Conservation (phyloP, 2,113 vertebrate genomes). For the Caretta caretta region DNA sequence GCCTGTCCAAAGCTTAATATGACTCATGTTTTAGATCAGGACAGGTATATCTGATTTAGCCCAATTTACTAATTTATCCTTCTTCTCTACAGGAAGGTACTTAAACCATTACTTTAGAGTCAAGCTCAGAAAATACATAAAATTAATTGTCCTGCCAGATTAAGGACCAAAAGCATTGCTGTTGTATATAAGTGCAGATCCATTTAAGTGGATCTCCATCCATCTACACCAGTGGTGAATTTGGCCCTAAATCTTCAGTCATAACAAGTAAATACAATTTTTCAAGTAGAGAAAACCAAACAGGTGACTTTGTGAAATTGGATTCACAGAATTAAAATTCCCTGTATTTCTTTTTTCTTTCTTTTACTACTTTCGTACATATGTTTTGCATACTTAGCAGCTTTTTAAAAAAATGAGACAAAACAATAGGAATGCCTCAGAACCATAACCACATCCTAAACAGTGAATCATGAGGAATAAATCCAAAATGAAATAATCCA, state of each 20-base stretch:
- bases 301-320: neutral
- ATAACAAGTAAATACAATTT: neutral
- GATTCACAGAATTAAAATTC: neutral
- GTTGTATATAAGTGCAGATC: neutral
- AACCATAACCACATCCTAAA: neutral
- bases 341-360: neutral
- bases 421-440: conserved; percentile 20
- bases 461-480: conserved; percentile 16
- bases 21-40: neutral
- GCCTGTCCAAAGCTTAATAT: neutral
- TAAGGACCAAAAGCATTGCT: neutral
- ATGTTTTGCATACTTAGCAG: neutral
- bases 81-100: neutral
- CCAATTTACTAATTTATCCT: conserved; percentile 17
- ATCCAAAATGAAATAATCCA: neutral
- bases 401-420: neutral
- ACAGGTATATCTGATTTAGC: neutral
- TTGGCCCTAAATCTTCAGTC: neutral
- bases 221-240: neutral
- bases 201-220: neutral
- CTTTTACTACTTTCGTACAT: neutral
- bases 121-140: neutral
- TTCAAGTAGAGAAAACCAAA: neutral
- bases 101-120: neutral
- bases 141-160: neutral